Base-by-base conservation (phyloP, 2,888 invertebrate species). In the Muscina levida region DNA sequence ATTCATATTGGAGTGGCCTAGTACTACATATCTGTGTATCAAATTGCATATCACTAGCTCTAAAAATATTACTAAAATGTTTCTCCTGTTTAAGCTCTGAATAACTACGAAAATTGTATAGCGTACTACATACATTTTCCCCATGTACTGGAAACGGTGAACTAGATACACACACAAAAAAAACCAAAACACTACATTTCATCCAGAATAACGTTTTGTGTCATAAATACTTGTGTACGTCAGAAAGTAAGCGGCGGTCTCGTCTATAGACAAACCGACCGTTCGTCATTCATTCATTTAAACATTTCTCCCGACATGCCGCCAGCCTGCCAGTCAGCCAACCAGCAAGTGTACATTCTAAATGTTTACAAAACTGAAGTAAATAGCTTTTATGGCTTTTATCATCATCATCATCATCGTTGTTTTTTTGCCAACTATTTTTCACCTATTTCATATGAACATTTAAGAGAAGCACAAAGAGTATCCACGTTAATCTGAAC, bases 321-420 rank as follows among this genome's bases (percentile, higher is more conserved):
- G 8, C 31, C 4, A 31, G 31, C 8, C 31, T 8, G 31, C 31
- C 31, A 31, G 31, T 31, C 31, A 31, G 31, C 31, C 31, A 31
- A 31, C 31, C 31, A 8, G 31, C 31, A 5, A 48, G 48, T 15
- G 17, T 19, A 19, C 17, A 67, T 67, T 51, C 68, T 39, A 68
- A 67, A 19, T 37, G 37, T 59, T 59, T 59, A 37, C 59, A 17
- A 37, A 59, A 59, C 39, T 59, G 11, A 67, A 67, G 19, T 31
- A 59, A 59, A 59, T 10, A 67, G 39, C 24, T 17, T 65, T 31
- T 31, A 31, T 8, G 3, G 31, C 8, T 31, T 31, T 31, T 8
- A 31, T n/a, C n/a, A 8, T 31, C 8, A 31, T 31, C 8, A 31
- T 8, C 4, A 31, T 3, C 8, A 5, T 31, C 31, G 3, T 31